Percentiles rank a stretch among this genome's conserved stretches.
Conservation (phyloP, 2,797 vertebrate genomes). For the Acanthurus tractus region DNA sequence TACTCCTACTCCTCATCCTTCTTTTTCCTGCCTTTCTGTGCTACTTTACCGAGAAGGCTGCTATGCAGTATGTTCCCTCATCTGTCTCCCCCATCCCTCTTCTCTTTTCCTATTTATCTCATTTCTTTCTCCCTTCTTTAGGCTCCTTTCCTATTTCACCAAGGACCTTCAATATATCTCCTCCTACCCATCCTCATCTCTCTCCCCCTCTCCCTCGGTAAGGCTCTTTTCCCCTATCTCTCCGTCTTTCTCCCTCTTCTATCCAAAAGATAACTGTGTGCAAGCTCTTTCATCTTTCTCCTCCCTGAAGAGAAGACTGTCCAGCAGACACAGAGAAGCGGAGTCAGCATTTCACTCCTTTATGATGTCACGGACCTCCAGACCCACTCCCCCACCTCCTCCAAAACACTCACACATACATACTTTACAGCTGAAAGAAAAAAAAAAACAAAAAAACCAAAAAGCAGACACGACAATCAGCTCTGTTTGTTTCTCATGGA, state of each 20-base stretch:
- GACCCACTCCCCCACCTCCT: slow-evolving; percentile 42
- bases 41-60: slow-evolving; percentile 53
- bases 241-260: slow-evolving; percentile 67
- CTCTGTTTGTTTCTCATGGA: slow-evolving; percentile 9
- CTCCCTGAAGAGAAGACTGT: slow-evolving; percentile 78
- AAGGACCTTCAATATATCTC: slow-evolving; percentile 73
- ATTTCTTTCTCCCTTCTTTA: slow-evolving; percentile 61
- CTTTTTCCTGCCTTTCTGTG: slow-evolving; percentile 35
- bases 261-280: slow-evolving; percentile 74
- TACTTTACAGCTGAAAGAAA: not conserved
- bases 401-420: slow-evolving; percentile 20
- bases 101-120: slow-evolving; percentile 64
- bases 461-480: slow-evolving; percentile 22
- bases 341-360: slow-evolving; percentile 84
- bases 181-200: slow-evolving; percentile 38
- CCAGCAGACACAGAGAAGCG: slow-evolving; percentile 79
- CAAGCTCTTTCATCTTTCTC: slow-evolving; percentile 75
- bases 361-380: slow-evolving; percentile 83
- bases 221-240: slow-evolving; percentile 62
- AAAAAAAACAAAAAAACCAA: too few relatives aligned
- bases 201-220: slow-evolving; percentile 30
- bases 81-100: slow-evolving; percentile 67
- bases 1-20: slow-evolving; percentile 49
- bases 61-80: slow-evolving; percentile 56
- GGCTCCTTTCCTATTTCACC: slow-evolving; percentile 68